These are phyloP conservation scores for Magallana ariakensis DNA, from an alignment of 1,140 invertebrate genomes.

Conservation along the genomic window DNA sequence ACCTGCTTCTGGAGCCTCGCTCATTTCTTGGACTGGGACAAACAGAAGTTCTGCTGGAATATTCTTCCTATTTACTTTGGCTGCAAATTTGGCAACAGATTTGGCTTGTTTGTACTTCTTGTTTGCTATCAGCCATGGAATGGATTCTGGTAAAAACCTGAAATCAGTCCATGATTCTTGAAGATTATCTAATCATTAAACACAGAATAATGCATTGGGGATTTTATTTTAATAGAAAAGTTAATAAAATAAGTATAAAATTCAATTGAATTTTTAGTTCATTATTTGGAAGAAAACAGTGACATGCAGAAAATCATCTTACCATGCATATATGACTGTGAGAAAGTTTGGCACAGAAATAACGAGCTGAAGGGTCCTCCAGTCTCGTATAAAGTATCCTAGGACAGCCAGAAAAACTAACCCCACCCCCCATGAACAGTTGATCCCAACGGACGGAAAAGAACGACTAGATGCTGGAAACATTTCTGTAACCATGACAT, in stretches of 20 bases:
- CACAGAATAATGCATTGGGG: neutral
- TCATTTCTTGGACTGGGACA: neutral
- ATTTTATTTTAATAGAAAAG: no score
- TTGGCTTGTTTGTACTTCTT: slow-evolving; percentile 63
- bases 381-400: slow-evolving; percentile 80
- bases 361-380: slow-evolving; percentile 80
- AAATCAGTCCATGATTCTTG: slow-evolving; percentile 15
- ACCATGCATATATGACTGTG: slow-evolving; percentile 79
- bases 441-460: slow-evolving; percentile 79
- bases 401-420: slow-evolving; percentile 77
- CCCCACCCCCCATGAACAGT: slow-evolving; percentile 79
- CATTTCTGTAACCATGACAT: slow-evolving; percentile 80
- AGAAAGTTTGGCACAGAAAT: slow-evolving; percentile 80
- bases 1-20: neutral
- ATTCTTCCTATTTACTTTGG: slow-evolving; percentile 66
- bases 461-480: slow-evolving; percentile 81
- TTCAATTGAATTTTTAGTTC: neutral
- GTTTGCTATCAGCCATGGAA: slow-evolving; percentile 74
- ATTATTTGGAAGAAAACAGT: neutral
- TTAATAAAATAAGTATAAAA: neutral
- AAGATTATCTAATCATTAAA: no score
- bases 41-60: slow-evolving; percentile 53
- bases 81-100: slow-evolving; percentile 62
- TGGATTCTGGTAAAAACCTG: slow-evolving; percentile 76
- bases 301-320: slow-evolving; percentile 57